Evolutionary conservation across 2,888 invertebrate genomes (phyloP).

Genomic region (Ariolimax columbianus): DNA sequence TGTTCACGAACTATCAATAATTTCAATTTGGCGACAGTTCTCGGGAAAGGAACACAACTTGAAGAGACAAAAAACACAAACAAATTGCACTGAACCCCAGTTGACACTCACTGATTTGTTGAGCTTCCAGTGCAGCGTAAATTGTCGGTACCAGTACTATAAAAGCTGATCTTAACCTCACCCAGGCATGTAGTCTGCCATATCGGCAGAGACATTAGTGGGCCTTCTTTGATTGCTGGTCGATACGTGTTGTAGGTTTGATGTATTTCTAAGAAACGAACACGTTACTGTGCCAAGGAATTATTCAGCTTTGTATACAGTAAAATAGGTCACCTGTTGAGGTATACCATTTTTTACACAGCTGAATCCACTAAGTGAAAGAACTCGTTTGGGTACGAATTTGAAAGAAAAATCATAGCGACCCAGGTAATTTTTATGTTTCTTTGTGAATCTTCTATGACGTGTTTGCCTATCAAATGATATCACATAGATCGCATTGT

Average conservation of each 20-base stretch:
- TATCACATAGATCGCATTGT: no score
- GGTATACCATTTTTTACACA: no score
- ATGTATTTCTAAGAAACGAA: no score
- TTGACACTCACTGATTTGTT: background rate
- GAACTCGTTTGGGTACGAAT: no score
- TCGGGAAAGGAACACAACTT: background rate
- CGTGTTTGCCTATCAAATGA: no score
- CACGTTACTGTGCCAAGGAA: no score
- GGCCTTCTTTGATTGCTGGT: background rate
- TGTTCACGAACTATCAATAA: background rate
- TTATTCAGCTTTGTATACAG: no score
- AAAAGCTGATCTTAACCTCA: background rate
- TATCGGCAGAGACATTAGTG: background rate
- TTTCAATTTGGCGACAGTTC: constrained; percentile 3
- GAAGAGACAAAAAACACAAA: background rate
- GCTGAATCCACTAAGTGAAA: no score
- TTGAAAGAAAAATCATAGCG: no score
- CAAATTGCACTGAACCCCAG: background rate
- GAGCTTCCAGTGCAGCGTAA: background rate
- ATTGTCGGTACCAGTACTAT: background rate
- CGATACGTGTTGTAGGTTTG: background rate
- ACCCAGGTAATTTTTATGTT: no score
- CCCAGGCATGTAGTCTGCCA: background rate
- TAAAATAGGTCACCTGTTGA: no score
- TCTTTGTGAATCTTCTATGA: no score